These are phyloP conservation scores for Sebastolobus alascanus DNA, from an alignment of 2,797 vertebrate genomes.

Conservation along the genomic window DNA sequence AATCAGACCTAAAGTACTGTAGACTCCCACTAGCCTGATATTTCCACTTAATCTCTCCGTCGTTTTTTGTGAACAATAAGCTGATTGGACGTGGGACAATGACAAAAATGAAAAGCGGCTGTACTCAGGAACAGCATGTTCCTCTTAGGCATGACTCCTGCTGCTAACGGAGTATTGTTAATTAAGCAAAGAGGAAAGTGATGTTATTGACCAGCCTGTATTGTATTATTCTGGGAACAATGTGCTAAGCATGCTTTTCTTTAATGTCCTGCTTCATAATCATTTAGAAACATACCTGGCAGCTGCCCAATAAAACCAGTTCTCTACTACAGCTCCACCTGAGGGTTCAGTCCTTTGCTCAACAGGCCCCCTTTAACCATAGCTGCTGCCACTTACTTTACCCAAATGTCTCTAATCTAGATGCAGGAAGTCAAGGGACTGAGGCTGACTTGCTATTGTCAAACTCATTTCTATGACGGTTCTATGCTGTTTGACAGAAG, in stretches of 20 bases:
- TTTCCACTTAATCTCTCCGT: background rate
- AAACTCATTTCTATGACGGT: background rate
- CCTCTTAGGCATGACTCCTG: constrained; percentile 25
- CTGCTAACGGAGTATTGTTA: constrained; percentile 29
- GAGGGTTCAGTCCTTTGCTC: background rate
- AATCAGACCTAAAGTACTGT: constrained; percentile 8
- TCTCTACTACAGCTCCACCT: background rate
- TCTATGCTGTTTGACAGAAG: background rate
- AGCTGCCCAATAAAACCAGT: background rate
- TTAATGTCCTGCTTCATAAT: background rate
- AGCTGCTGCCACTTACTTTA: background rate
- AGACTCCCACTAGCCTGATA: background rate
- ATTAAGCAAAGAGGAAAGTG: constrained; percentile 22
- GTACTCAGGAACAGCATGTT: constrained; percentile 26
- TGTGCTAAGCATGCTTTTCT: background rate
- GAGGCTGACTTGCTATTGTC: background rate
- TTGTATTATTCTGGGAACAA: background rate
- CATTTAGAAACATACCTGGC: background rate
- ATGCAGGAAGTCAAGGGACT: no score
- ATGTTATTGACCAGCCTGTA: constrained; percentile 16
- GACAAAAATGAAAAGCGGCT: background rate
- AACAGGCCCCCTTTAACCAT: background rate
- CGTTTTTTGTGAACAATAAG: constrained; percentile 7
- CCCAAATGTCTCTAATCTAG: no score
- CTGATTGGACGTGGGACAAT: background rate